A percentile compares a stretch with the other conserved stretches of the same genome.
These are phyloP conservation scores for Arrhopalites spinosus DNA, from an alignment of 2,888 invertebrate genomes.

Conservation along the genomic window DNA sequence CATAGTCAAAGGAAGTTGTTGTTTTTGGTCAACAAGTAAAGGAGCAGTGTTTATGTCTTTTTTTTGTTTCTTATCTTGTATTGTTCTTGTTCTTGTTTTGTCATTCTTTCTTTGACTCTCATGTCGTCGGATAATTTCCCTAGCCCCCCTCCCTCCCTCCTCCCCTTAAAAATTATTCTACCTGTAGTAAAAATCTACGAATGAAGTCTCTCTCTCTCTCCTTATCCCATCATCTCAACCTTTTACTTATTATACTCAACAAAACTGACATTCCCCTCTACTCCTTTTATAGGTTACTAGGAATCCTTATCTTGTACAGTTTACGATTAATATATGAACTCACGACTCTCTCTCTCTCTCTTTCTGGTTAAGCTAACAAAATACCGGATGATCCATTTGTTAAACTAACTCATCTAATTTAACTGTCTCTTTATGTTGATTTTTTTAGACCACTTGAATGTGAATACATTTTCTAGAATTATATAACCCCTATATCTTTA, in stretches of 20 bases:
- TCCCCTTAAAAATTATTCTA: neutral
- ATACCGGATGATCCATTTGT: conserved; percentile 35
- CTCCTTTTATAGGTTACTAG: conserved; percentile 36
- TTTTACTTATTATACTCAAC: conserved; percentile 21
- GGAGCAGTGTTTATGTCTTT: conserved; percentile 25
- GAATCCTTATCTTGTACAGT: conserved; percentile 32
- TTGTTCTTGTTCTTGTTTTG: conserved; percentile 23
- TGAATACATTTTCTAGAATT: too few relatives aligned
- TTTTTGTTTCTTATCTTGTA: conserved; percentile 25
- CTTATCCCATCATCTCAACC: neutral
- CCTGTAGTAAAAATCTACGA: too few relatives aligned
- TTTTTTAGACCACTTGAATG: conserved; percentile 7
- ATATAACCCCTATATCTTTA: too few relatives aligned
- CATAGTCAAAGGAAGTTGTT: conserved; percentile 22
- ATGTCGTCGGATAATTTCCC: neutral
- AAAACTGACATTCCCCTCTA: conserved; percentile 30
- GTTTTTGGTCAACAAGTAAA: conserved; percentile 22
- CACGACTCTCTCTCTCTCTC: conserved; percentile 1
- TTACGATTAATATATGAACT: conserved; percentile 1
- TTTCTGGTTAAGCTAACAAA: neutral
- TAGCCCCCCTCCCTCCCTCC: neutral
- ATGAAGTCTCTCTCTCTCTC: neutral
- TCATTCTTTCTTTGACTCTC: conserved; percentile 16
- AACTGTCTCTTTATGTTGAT: conserved; percentile 36
- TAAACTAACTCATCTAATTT: conserved; percentile 32